These are phyloP conservation scores for Hypsopygia costalis DNA, from an alignment of 2,888 invertebrate genomes.

Conservation along the genomic window DNA sequence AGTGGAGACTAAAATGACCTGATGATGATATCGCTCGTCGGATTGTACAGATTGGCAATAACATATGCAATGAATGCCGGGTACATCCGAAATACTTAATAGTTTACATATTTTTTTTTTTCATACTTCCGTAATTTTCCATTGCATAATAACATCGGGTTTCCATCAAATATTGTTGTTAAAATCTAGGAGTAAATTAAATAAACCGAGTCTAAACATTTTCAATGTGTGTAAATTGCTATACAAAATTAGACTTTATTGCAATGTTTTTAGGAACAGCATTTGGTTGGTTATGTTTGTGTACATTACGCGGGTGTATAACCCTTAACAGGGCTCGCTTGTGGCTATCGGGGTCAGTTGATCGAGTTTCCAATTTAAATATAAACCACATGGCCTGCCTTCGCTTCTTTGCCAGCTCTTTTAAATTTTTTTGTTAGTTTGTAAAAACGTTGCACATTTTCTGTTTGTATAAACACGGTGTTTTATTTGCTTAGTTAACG, in stretches of 20 bases:
- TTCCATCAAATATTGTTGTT: too few species aligned
- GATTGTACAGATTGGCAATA: too few species aligned
- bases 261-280: background rate
- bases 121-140: too few species aligned
- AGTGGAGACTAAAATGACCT: too few species aligned
- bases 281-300: background rate
- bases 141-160: too few species aligned
- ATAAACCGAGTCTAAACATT: too few species aligned
- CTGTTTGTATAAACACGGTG: background rate
- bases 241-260: background rate
- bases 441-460: background rate
- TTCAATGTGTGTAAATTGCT: too few species aligned
- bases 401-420: constrained; percentile 2
- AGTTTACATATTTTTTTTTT: too few species aligned
- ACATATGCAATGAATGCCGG: too few species aligned
- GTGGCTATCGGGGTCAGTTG: constrained; percentile 24
- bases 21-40: too few species aligned
- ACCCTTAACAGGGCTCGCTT: constrained; percentile 13
- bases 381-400: constrained; percentile 35
- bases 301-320: constrained; percentile 1
- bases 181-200: too few species aligned
- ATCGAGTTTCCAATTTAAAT: constrained; percentile 33
- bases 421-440: background rate
- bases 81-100: too few species aligned
- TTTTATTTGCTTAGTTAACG: background rate